These are phyloP conservation scores for Trachelus troglodyta DNA, from an alignment of 2,888 invertebrate species.

Conservation along the genomic window DNA sequence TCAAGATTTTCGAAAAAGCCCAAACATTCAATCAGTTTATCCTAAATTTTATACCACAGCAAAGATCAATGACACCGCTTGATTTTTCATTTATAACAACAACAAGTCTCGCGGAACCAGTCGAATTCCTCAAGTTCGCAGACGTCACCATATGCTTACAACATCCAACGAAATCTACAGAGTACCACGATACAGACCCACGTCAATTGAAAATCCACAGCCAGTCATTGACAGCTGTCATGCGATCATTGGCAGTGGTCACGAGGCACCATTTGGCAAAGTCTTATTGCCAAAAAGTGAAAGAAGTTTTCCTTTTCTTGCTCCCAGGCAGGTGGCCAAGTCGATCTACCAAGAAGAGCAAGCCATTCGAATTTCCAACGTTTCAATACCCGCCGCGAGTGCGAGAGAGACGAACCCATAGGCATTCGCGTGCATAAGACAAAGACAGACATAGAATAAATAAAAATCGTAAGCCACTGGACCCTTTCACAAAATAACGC, in stretches of 20 bases:
- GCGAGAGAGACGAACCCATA: neutral
- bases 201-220: neutral
- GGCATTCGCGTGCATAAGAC: neutral
- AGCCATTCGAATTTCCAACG: neutral
- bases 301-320: neutral
- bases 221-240: neutral
- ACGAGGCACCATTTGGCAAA: neutral
- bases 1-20: neutral
- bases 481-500: no score
- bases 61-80: neutral
- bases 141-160: neutral
- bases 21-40: neutral
- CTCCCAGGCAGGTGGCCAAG: neutral
- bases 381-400: neutral
- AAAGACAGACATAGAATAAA: neutral
- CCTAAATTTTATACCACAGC: neutral
- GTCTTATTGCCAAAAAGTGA: neutral
- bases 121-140: neutral
- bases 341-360: neutral
- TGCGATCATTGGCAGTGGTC: neutral
- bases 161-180: no score
- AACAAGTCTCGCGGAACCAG: neutral
- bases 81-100: neutral
- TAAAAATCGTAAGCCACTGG: neutral
- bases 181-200: neutral